Evolutionary conservation across 2,797 vertebrate genomes (phyloP), one percentile per base, ranked within the genome.

Genomic region (Coregonus sp.): DNA sequence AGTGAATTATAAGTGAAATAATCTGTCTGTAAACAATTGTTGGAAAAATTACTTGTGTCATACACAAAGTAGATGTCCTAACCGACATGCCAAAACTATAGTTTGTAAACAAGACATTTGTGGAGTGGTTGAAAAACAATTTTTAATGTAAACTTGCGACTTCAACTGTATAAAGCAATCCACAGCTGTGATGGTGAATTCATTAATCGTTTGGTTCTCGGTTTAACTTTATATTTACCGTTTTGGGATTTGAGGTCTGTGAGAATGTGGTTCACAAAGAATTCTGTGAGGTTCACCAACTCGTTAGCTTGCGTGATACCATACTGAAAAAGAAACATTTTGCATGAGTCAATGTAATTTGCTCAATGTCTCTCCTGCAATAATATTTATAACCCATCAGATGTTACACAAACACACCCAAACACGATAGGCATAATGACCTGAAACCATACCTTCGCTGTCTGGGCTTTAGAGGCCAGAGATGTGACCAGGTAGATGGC

Each of bases 301-400:
- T 99, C 98, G 81, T 99, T 99, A 74, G 98, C 98, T 94, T 99
- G 98, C 51, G 98, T 99, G 91, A 99, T 99, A 81, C 98, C 98
- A 91, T 99, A 98, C 98, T 99, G 80, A 77, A 90, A 82, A 69
- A 20, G 68, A 90, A 76, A 33, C 0, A 75, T 65, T 37, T 11
- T 37, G 31, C 2, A 47, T 1, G 15, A n/a, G 50, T 14, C 37
- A 18, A 15, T 20, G 18, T 75, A 12, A 68, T 7, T 33, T 5
- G 66, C 66, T 16, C 14, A 33, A 35, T 37, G 5, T 35, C 33
- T 67, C 12, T 18, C 37, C 31, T 63, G 59, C 66, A 5, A 35
- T 2, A 68, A 68, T 5, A 16, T 35, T 35, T 68, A 1, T 35
- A 33, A 67, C 4, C 2, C 65, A 67, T 63, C 59, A 33, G 31